These are phyloP conservation scores for Lutraria lutraria DNA, from an alignment of 2,888 invertebrate species.

Conservation along the genomic window DNA sequence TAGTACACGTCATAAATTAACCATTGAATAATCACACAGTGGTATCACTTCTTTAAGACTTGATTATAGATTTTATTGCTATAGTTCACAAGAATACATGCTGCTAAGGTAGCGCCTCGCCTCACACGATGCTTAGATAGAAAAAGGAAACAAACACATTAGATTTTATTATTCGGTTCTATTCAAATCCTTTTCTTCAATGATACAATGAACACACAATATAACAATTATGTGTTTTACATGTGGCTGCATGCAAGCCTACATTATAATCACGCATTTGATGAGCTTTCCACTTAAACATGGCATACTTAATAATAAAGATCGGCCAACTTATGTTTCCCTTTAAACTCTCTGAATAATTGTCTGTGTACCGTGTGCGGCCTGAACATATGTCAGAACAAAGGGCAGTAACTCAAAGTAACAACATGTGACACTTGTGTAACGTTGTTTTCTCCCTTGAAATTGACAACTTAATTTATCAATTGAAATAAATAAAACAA, in stretches of 20 bases:
- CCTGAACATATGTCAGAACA: neutral
- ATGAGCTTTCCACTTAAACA: neutral
- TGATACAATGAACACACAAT: constrained; percentile 25
- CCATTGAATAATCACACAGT: constrained; percentile 51
- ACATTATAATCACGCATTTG: neutral
- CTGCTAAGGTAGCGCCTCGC: constrained; percentile 50
- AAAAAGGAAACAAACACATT: constrained; percentile 42
- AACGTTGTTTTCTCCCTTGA: constrained; percentile 17
- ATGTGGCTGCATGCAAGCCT: constrained; percentile 20
- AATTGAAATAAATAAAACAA: no score
- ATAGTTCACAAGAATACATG: constrained; percentile 22
- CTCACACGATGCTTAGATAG: constrained; percentile 48
- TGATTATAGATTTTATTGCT: constrained; percentile 46
- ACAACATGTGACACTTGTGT: neutral
- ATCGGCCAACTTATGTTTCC: neutral
- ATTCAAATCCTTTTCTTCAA: neutral
- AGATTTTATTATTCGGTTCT: constrained; percentile 46
- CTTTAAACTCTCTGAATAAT: neutral
- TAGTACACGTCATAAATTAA: constrained; percentile 54
- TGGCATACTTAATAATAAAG: constrained; percentile 2
- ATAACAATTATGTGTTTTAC: constrained; percentile 48
- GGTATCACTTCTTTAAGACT: constrained; percentile 40
- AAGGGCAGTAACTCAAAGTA: constrained; percentile 16
- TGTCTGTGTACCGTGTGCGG: neutral
- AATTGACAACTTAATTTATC: neutral